Evolutionary conservation across 2,888 invertebrate species (phyloP), one percentile per base, ranked within the genome.

Genomic region (Eudasyphora cyanicolor): DNA sequence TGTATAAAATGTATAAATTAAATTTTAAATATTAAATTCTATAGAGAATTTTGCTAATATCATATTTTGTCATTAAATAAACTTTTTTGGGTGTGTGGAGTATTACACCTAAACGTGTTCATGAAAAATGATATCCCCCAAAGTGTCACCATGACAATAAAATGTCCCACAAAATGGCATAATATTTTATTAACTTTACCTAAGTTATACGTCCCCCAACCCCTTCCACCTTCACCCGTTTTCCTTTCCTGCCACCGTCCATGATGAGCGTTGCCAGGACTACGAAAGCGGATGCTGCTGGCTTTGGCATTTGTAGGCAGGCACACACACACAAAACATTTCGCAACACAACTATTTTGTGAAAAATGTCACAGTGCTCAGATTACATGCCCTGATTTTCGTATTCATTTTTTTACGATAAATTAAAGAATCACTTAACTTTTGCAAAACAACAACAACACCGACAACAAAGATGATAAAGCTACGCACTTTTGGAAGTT

Each of bases 281-380:
- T n/a, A n/a, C n/a, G n/a, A n/a, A n/a, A n/a, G n/a, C n/a, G n/a
- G n/a, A n/a, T n/a, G n/a, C n/a, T n/a, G n/a, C n/a, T n/a, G n/a
- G n/a, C n/a, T n/a, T n/a, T n/a, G n/a, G n/a, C n/a, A n/a, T n/a
- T 54, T 54, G 54, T 54, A 54, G 54, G 54, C 54, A 54, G 19
- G n/a, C n/a, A n/a, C n/a, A n/a, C n/a, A n/a, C n/a, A n/a, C n/a
- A n/a, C n/a, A n/a, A n/a, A 54, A 54, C 14, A 60, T 27, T 29
- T 60, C n/a, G 24, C n/a, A 14, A 32, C 35, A 64, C 35, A 64
- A 64, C 64, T 35, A 64, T 64, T 64, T 64, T 38, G 21, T 64
- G 19, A 64, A 64, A 64, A 64, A 64, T 64, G 64, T 64, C 64
- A 64, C 64, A 64, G 64, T 64, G 35, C 64, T 64, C 64, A 64